These are phyloP conservation scores for Galeopsomyia nigrocyanea DNA, from an alignment of 2,888 invertebrate genomes.

Conservation along the genomic window DNA sequence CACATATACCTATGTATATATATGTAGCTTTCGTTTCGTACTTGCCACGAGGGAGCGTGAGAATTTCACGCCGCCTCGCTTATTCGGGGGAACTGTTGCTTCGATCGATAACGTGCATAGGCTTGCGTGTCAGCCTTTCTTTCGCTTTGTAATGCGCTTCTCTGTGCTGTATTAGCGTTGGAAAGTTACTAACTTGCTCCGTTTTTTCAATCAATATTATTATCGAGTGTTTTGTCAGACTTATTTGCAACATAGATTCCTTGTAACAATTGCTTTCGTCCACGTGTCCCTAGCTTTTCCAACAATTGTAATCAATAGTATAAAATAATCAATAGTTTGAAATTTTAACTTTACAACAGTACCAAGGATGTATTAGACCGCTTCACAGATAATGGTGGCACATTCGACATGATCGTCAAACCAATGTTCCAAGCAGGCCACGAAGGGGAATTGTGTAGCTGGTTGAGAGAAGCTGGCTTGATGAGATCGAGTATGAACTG, in stretches of 20 bases:
- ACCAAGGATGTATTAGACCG: conserved; percentile 52
- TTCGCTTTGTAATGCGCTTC: not conserved
- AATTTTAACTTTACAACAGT: conserved; percentile 28
- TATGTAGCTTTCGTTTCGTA: not conserved
- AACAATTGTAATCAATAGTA: no score
- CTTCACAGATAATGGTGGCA: conserved; percentile 64
- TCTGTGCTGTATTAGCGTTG: no score
- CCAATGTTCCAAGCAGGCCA: conserved; percentile 71
- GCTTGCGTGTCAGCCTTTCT: not conserved
- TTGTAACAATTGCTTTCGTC: no score
- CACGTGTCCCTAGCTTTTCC: no score
- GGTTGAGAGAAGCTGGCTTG: conserved; percentile 71
- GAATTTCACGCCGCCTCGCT: conserved; percentile 19
- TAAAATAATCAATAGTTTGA: not conserved
- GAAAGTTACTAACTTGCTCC: no score
- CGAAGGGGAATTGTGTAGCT: conserved; percentile 71
- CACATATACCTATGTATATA: no score
- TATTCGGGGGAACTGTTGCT: conserved; percentile 42
- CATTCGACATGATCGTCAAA: conserved; percentile 69
- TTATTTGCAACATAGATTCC: no score
- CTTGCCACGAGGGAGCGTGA: conserved; percentile 14
- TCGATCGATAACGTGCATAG: conserved; percentile 35
- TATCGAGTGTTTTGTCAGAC: no score
- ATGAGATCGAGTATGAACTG: conserved; percentile 67
- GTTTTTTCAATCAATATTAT: no score